Conservation (phyloP, 2,797 vertebrate species). For the Simalia tracyae region DNA sequence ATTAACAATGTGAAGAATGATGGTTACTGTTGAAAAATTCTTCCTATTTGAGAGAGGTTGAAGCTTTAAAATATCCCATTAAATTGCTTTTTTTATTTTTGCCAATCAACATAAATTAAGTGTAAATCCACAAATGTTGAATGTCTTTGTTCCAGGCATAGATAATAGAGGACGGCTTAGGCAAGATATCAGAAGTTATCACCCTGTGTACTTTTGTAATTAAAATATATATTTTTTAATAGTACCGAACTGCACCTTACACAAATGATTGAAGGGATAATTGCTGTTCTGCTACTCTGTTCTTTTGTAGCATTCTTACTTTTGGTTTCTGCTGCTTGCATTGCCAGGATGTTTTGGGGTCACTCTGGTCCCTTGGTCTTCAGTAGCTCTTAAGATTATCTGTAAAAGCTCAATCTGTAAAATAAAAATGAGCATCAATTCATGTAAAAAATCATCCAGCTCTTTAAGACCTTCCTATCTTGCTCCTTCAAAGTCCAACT, state of each 20-base stretch:
- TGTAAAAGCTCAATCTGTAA: not conserved
- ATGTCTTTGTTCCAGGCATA: not conserved
- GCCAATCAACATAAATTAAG: not conserved
- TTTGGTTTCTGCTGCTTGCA: not conserved
- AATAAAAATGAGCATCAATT: not conserved
- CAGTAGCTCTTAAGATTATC: not conserved
- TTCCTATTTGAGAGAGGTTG: constrained; percentile 36
- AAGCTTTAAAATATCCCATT: constrained; percentile 21
- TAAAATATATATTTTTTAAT: not conserved
- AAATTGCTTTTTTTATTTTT: not conserved
- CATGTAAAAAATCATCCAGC: not conserved
- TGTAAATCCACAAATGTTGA: constrained; percentile 2
- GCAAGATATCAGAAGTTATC: not conserved
- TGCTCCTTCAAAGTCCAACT: not conserved
- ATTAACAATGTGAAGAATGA: constrained; percentile 53
- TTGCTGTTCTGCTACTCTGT: not conserved
- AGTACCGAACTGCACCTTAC: not conserved
- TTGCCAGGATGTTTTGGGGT: not conserved
- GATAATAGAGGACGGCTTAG: not conserved
- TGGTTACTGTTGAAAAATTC: constrained; percentile 44
- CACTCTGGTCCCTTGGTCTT: not conserved
- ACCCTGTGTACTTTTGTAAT: not conserved
- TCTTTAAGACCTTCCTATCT: not conserved
- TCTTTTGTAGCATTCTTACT: not conserved
- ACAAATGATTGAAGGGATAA: not conserved